Base-by-base conservation (phyloP, 2,113 vertebrate species). In the Bostrychus sinensis region DNA sequence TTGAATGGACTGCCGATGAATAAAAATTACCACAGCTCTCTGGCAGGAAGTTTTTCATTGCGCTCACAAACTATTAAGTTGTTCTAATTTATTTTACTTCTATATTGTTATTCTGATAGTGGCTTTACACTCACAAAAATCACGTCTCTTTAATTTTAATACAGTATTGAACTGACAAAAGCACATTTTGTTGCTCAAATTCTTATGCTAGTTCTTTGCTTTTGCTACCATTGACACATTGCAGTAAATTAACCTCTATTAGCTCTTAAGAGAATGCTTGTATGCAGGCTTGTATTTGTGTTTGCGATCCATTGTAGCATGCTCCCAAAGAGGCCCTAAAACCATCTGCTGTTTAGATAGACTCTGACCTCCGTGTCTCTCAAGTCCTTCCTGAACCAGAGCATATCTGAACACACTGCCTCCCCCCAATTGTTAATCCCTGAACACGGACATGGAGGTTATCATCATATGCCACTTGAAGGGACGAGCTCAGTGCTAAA, bases 331-430 rank as follows among this genome's bases (percentile, higher is more conserved):
- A 82, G 81, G 69, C 72, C 61, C 65, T 63, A 75, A 68, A 83
- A 79, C 86, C 86, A 88, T 90, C 87, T 89, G 84, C 83, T 89
- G 78, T 89, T 89, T 89, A 56, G 77, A 86, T 87, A 90, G 74
- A 80, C 83, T 84, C 68, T 90, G 79, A 87, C 80, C 88, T 80
- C 63, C 56, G 54, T 69, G 62, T 60, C 77, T 83, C 75, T 71
- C 50, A 72, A 73, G 73, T 66, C 77, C 64, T 64, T 46, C 28
- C 41, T 41, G 64, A 80, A 83, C 68, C 39, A 51, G 71, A 80
- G 83, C 67, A 72, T 51, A 66, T 67, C 70, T 66, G 69, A 76
- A 70, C 59, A 75, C 65, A 64, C 58, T 68, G 45, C 56, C 34
- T n/a, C n/a, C 19, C 50, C 53, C 51, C n/a, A 48, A 48, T 56